A percentile compares a stretch with the other conserved stretches of the same genome.
Evolutionary conservation across 2,797 vertebrate species (phyloP).

Genomic region (Cephalopachus bancanus): DNA sequence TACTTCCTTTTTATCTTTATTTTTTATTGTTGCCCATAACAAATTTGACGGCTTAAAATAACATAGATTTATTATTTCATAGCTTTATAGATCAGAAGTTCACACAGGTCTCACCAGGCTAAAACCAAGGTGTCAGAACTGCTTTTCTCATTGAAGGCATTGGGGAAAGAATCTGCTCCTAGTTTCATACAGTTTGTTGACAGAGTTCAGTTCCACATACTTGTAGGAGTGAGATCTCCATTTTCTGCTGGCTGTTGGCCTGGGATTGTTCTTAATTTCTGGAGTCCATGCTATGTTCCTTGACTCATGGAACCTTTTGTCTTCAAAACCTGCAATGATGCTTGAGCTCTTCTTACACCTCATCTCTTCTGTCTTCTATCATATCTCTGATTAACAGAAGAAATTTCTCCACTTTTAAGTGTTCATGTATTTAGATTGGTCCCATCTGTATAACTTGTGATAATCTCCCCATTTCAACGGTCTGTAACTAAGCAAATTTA

Average conservation of each 20-base stretch:
- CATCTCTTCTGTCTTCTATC: background rate
- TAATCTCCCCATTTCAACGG: background rate
- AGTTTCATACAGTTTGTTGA: background rate
- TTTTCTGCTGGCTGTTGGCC: background rate
- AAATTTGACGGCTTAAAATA: background rate
- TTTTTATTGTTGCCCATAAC: background rate
- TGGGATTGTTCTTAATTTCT: background rate
- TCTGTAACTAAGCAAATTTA: background rate
- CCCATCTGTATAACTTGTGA: background rate
- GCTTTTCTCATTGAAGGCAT: background rate
- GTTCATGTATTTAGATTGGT: background rate
- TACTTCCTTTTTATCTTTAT: background rate
- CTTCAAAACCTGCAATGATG: background rate
- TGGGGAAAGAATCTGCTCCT: background rate
- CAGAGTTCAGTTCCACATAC: background rate
- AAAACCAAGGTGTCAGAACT: background rate
- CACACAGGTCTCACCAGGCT: background rate
- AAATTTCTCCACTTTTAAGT: background rate
- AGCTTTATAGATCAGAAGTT: background rate
- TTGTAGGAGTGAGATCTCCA: background rate
- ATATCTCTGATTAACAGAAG: background rate
- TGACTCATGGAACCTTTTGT: background rate
- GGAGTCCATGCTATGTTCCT: background rate
- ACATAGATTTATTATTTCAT: background rate
- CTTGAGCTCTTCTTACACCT: background rate